Percentiles rank a stretch among this genome's conserved stretches.
Conservation (phyloP, 2,797 vertebrate genomes). For the Cottoperca gobio region DNA sequence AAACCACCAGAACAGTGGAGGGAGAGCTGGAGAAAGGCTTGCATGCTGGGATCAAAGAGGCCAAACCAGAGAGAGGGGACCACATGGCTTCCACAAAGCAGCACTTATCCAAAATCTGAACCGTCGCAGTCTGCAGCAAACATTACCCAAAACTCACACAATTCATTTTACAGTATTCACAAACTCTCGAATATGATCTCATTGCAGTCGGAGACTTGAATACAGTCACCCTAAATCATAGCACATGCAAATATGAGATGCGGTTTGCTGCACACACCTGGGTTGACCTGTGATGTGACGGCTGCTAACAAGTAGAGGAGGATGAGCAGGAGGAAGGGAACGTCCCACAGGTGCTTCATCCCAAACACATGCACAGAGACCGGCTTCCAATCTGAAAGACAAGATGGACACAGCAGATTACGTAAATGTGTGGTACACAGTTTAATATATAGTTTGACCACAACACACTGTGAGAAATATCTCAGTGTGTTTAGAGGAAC, state of each 20-base stretch:
- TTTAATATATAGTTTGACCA: constrained; percentile 4
- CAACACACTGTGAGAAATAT: background rate
- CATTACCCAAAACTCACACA: constrained; percentile 53
- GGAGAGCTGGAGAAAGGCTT: constrained; percentile 60
- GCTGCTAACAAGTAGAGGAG: constrained; percentile 78
- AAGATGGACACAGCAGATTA: constrained; percentile 49
- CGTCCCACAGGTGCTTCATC: constrained; percentile 82
- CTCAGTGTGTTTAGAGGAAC: background rate
- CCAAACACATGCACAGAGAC: constrained; percentile 66
- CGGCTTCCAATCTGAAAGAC: constrained; percentile 68
- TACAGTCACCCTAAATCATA: background rate
- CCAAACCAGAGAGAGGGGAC: constrained; percentile 61
- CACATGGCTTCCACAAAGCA: constrained; percentile 58
- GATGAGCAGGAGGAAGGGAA: constrained; percentile 76
- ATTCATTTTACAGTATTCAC: constrained; percentile 36
- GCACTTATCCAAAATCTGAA: constrained; percentile 59
- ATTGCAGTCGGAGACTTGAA: background rate
- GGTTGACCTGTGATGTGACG: constrained; percentile 84
- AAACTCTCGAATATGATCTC: constrained; percentile 33
- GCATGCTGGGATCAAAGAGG: constrained; percentile 68
- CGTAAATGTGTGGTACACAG: background rate
- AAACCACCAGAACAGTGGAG: constrained; percentile 67
- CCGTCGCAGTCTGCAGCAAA: constrained; percentile 37
- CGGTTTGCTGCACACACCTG: constrained; percentile 73
- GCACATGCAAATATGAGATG: background rate